These are phyloP conservation scores for Caradrina clavipalpis DNA, from an alignment of 2,888 invertebrate genomes.

Conservation along the genomic window DNA sequence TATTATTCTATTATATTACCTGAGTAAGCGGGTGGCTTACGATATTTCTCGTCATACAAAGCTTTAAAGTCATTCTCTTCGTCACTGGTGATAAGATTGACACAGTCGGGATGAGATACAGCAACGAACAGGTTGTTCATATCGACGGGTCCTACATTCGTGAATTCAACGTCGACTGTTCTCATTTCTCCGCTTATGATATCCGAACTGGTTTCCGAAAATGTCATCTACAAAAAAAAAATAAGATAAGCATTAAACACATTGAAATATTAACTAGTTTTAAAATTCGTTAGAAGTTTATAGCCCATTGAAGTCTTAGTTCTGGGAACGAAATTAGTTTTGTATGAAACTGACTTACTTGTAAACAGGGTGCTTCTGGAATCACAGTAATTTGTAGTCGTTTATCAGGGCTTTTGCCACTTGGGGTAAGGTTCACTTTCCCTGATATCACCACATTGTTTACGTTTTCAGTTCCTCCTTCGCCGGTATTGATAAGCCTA, in stretches of 20 bases:
- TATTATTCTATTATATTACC: constrained; percentile 72
- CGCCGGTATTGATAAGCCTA: constrained; percentile 82
- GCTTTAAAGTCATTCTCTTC: constrained; percentile 71
- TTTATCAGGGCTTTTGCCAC: constrained; percentile 92
- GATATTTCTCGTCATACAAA: constrained; percentile 86
- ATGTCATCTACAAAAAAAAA: constrained; percentile 90
- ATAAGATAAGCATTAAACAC: not conserved
- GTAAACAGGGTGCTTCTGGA: constrained; percentile 95
- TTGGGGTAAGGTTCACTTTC: constrained; percentile 89
- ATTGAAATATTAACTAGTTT: too few species aligned
- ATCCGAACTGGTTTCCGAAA: constrained; percentile 92
- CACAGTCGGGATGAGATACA: constrained; percentile 93
- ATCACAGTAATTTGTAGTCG: constrained; percentile 94
- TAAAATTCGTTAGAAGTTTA: not conserved
- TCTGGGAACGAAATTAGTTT: not conserved
- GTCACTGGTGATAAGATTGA: constrained; percentile 85
- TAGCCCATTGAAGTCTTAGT: not conserved
- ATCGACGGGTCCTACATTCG: constrained; percentile 93
- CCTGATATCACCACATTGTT: constrained; percentile 90
- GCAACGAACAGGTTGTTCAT: constrained; percentile 92
- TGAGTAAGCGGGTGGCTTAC: constrained; percentile 86
- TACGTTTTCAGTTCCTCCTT: constrained; percentile 77
- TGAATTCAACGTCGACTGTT: constrained; percentile 92
- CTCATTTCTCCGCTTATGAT: constrained; percentile 94
- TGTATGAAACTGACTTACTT: constrained; percentile 87